phyloP scores from a whole-genome alignment of 2,113 vertebrate species.

The Nibea albiflora region DNA sequence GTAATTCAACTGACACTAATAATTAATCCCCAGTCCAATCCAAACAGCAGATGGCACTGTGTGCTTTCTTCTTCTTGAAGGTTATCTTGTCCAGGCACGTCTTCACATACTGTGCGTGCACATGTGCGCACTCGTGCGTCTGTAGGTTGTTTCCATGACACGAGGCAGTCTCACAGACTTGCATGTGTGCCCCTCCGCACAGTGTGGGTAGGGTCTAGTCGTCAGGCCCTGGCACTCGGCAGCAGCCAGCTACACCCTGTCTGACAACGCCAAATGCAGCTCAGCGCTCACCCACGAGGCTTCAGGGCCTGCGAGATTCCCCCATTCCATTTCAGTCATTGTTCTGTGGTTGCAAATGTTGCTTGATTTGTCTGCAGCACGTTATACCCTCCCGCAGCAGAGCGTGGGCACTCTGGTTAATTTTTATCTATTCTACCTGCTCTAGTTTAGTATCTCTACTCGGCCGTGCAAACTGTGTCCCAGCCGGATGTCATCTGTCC shows the following conservation, averaged over 20 bases:
- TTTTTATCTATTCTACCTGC: constrained; percentile 40
- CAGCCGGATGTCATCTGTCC: constrained; percentile 75
- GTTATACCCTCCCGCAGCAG: neutral
- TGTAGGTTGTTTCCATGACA: constrained; percentile 70
- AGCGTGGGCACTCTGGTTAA: constrained; percentile 21
- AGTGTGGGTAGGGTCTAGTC: constrained; percentile 37
- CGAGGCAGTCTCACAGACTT: constrained; percentile 51
- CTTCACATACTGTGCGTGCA: constrained; percentile 10
- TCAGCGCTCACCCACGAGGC: constrained; percentile 21
- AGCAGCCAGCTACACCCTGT: constrained; percentile 63
- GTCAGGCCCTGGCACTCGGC: constrained; percentile 43
- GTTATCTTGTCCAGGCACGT: constrained; percentile 29
- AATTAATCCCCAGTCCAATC: neutral
- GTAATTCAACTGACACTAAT: neutral
- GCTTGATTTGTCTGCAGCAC: neutral
- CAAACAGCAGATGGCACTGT: constrained; percentile 73
- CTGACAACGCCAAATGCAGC: constrained; percentile 50
- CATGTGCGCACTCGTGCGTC: constrained; percentile 16
- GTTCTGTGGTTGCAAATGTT: constrained; percentile 6
- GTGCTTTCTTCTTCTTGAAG: constrained; percentile 13
- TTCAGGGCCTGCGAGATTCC: constrained; percentile 2
- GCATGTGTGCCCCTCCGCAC: constrained; percentile 24
- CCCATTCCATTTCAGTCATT: neutral
- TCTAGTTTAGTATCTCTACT: constrained; percentile 16
- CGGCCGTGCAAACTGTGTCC: constrained; percentile 47